Conservation (phyloP, 2,888 invertebrate species). For the Morpho deidamia region DNA sequence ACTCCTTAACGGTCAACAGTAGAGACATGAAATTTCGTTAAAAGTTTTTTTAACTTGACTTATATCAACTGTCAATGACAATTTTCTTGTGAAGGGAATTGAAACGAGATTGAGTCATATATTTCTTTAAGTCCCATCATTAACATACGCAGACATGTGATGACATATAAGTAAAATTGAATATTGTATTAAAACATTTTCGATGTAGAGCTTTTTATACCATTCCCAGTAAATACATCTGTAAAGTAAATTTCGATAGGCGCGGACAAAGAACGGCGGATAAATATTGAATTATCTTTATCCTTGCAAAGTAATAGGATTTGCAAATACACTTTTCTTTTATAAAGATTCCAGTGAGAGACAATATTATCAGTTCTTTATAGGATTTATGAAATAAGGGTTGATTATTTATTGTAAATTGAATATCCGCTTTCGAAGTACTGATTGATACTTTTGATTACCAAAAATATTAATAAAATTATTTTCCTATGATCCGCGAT, state of each 20-base stretch:
- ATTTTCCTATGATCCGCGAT: too few species aligned
- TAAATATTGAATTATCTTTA: conserved; percentile 60
- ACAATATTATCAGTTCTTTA: background rate
- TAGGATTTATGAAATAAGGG: background rate
- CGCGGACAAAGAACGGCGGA: background rate
- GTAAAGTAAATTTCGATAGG: background rate
- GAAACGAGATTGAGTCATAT: too few species aligned
- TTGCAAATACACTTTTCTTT: conserved; percentile 50
- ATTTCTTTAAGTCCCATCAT: too few species aligned
- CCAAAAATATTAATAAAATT: too few species aligned
- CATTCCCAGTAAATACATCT: background rate
- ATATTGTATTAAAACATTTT: background rate
- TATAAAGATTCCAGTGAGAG: conserved; percentile 6
- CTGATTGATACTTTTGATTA: too few species aligned
- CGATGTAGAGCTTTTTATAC: background rate
- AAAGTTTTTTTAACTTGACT: too few species aligned
- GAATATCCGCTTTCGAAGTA: background rate
- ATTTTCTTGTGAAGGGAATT: too few species aligned
- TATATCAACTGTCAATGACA: too few species aligned
- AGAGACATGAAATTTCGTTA: too few species aligned
- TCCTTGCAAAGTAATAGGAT: conserved; percentile 63
- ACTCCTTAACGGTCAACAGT: too few species aligned
- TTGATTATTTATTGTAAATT: background rate
- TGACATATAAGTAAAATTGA: too few species aligned
- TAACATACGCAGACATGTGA: too few species aligned